A percentile compares a stretch with the other conserved stretches of the same genome.
phyloP scores from a whole-genome alignment of 2,797 vertebrate genomes.

The Acanthurus lineatus region DNA sequence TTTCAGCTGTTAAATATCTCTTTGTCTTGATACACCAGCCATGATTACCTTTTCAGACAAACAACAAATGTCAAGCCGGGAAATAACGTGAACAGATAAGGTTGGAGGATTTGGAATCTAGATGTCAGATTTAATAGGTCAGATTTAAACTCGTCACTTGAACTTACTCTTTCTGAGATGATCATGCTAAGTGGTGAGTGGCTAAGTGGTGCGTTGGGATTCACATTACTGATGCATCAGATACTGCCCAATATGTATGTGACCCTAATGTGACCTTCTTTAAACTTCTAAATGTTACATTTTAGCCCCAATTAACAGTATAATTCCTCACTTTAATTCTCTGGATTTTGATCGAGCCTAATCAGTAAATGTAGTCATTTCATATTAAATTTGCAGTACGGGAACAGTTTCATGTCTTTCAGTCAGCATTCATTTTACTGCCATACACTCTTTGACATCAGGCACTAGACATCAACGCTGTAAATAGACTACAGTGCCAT shows the following conservation, averaged over 20 bases:
- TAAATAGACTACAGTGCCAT: too few relatives aligned
- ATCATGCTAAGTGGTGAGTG: constrained; percentile 32
- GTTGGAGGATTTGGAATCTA: constrained; percentile 30
- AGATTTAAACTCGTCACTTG: constrained; percentile 19
- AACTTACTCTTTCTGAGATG: constrained; percentile 21
- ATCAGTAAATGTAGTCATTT: too few relatives aligned
- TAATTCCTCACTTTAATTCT: too few relatives aligned
- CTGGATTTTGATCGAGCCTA: too few relatives aligned
- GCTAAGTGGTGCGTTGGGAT: constrained; percentile 38
- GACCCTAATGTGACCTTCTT: constrained; percentile 28
- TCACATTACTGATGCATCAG: constrained; percentile 30
- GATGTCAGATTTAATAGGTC: constrained; percentile 49
- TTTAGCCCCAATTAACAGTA: too few relatives aligned
- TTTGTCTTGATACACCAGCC: constrained; percentile 41
- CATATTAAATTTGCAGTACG: too few relatives aligned
- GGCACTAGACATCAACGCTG: too few relatives aligned
- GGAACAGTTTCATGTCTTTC: too few relatives aligned
- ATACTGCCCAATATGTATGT: constrained; percentile 5
- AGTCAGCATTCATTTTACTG: too few relatives aligned
- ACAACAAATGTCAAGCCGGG: constrained; percentile 21
- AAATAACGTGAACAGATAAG: constrained; percentile 6
- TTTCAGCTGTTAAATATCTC: constrained; percentile 53
- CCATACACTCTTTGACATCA: too few relatives aligned
- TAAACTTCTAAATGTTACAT: neutral
- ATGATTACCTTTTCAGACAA: constrained; percentile 32